Evolutionary conservation across 2,113 vertebrate genomes (phyloP).

Genomic region (Thunnus thynnus): DNA sequence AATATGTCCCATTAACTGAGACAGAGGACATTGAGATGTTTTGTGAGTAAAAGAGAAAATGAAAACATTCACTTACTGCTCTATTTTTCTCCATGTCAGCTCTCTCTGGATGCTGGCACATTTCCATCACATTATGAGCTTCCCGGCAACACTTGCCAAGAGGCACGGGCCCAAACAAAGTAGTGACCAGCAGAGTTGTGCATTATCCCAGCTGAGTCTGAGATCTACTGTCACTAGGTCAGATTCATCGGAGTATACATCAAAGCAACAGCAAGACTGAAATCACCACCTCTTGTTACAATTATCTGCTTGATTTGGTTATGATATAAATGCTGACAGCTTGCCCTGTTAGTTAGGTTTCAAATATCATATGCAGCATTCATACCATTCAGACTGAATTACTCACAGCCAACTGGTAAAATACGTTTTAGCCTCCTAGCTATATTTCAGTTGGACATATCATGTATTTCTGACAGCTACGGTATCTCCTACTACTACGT

Average conservation of each 20-base stretch:
- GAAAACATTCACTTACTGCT: conserved; percentile 24
- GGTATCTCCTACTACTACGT: too few species aligned
- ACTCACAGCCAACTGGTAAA: too few species aligned
- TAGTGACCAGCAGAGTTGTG: conserved; percentile 31
- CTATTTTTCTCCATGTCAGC: conserved; percentile 44
- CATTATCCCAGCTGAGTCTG: conserved; percentile 15
- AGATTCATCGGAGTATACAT: background rate
- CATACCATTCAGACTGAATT: too few species aligned
- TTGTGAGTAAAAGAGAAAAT: conserved; percentile 8
- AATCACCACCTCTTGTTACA: background rate
- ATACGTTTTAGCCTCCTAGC: too few species aligned
- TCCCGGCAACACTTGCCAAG: conserved; percentile 44
- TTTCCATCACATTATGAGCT: conserved; percentile 56
- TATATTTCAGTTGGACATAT: too few species aligned
- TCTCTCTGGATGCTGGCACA: conserved; percentile 53
- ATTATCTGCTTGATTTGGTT: background rate
- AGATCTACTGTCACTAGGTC: conserved; percentile 19
- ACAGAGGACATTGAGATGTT: conserved; percentile 7
- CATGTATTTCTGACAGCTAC: too few species aligned
- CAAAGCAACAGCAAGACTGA: background rate
- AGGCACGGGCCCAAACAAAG: conserved; percentile 17
- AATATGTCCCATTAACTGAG: background rate
- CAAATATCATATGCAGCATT: too few species aligned
- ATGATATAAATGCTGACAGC: too few species aligned
- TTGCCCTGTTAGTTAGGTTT: too few species aligned